Evolutionary conservation across 1,140 invertebrate genomes (phyloP), one percentile per base, ranked within the genome.

Genomic region (Aphelenchoides besseyi): DNA sequence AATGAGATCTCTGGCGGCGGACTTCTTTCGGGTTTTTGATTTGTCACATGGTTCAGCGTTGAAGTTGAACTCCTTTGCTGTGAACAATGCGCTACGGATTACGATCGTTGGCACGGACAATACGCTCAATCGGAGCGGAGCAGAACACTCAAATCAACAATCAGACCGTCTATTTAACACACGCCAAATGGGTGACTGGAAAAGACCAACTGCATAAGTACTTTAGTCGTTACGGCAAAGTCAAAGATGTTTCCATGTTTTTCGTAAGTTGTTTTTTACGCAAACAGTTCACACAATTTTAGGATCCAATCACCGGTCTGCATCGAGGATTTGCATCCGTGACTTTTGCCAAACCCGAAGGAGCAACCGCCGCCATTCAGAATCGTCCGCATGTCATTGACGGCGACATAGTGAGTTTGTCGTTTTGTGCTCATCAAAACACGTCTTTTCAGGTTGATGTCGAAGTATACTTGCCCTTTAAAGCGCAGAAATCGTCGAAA

Each of bases 291-390:
- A 8, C n/a, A 32, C 16, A 26, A 26, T 71, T 79, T 68, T 36
- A 82, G 80, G 82, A 82, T 71, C 52, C 70, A 36, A 64, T 77
- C 33, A 82, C 81, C 33, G 81, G 81, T 9, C 73, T 82, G 26
- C 82, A 82, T 70, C 70, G 80, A n/a, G 81, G 81, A 0, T 84
- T 82, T 63, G 81, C 82, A 9, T 76, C 76, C 1, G 54, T 82
- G 26, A 83, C 70, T 2, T 82, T 82, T 72, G 69, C 59, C 18
- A 70, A 66, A 9, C 59, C 73, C 5, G 74, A 82, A 26, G 53
- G 72, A 37, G 82, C 76, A 28, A 68, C 69, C 9, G 61, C 33
- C 9, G 81, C 82, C 5, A 69, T 82, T 9, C 72, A 82, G 37
- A 67, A 73, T 59, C 55, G 73, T 26, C 81, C 82, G 16, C 81